Percentiles rank a stretch among this genome's conserved stretches.
phyloP scores from a whole-genome alignment of 2,797 vertebrate genomes.

The Diglossa cyanea region DNA sequence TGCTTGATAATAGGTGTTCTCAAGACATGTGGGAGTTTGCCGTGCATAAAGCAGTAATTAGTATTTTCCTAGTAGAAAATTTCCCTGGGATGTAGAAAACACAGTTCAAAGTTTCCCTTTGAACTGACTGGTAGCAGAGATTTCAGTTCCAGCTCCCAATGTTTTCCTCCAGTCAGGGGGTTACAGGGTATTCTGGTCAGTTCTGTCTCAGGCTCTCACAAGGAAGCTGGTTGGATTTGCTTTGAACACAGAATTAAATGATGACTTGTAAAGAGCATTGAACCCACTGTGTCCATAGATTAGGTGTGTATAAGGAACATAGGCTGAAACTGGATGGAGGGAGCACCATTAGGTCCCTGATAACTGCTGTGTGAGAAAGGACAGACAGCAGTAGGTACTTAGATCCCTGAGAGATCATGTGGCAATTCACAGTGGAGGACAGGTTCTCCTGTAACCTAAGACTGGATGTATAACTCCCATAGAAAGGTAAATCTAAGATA shows the following conservation, averaged over 20 bases:
- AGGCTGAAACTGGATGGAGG: neutral
- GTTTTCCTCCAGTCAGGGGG: neutral
- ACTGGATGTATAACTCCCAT: neutral
- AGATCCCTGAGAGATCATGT: neutral
- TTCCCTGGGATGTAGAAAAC: neutral
- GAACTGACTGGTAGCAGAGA: neutral
- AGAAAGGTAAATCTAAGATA: neutral
- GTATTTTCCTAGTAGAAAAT: neutral
- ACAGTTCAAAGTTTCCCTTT: neutral
- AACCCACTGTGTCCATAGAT: neutral
- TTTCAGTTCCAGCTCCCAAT: neutral
- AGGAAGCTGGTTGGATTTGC: neutral
- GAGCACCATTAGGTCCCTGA: neutral
- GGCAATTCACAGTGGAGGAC: neutral
- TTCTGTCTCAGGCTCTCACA: neutral
- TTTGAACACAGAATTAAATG: neutral
- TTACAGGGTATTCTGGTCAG: neutral
- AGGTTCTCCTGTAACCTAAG: neutral
- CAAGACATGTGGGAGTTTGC: neutral
- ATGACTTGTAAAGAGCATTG: neutral
- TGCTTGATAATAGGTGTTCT: neutral
- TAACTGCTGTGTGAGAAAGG: neutral
- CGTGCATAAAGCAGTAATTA: neutral
- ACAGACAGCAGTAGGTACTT: neutral
- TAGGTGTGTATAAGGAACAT: neutral